Percentiles rank a stretch among this genome's conserved stretches.
Conservation (phyloP, 92 coral and sea anemone species). For the Chrysogorgia sp. region DNA sequence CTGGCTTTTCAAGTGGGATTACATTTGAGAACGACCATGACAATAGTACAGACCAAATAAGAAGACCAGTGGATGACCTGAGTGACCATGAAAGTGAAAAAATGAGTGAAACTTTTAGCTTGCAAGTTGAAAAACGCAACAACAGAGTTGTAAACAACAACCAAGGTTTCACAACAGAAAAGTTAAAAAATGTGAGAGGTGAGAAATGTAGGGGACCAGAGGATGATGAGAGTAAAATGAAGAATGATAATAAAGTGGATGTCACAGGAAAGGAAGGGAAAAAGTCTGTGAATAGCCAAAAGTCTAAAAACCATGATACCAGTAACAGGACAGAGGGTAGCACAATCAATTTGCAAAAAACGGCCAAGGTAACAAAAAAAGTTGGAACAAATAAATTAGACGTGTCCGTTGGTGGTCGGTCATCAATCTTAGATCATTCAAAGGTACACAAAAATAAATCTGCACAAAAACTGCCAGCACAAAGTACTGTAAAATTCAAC, state of each 20-base stretch:
- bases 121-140: not conserved
- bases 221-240: not conserved
- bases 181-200: not conserved
- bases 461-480: not conserved
- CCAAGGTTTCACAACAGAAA: not conserved
- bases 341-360: not conserved
- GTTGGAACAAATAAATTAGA: not conserved
- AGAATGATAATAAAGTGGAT: not conserved
- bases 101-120: conserved; percentile 27
- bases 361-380: not conserved
- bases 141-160: not conserved
- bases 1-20: not conserved
- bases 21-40: not conserved
- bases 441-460: not conserved
- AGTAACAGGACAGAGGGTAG: not conserved
- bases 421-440: not conserved
- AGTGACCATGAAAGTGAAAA: not conserved
- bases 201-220: not conserved
- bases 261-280: too few relatives aligned
- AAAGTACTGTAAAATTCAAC: not conserved
- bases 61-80: not conserved
- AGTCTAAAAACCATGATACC: not conserved
- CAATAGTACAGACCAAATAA: not conserved
- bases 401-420: not conserved
- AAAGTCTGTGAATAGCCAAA: not conserved